These are phyloP conservation scores for Hexactinellida sp. DNA, from an alignment of 37 sponge, comb jelly and placozoan species.

Conservation along the genomic window DNA sequence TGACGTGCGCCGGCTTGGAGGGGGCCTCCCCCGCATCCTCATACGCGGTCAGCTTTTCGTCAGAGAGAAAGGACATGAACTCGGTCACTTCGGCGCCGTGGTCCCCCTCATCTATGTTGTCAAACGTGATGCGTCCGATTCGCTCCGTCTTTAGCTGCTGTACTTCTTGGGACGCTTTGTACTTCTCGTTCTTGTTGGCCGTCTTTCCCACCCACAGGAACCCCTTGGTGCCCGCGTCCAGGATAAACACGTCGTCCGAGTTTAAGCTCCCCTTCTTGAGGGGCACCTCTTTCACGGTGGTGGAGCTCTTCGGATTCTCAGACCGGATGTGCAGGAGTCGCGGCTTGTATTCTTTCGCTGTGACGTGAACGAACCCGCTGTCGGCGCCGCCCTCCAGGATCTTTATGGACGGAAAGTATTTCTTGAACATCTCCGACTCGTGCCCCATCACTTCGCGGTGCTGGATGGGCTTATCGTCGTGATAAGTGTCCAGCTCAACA, in stretches of 20 bases:
- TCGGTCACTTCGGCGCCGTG: background rate
- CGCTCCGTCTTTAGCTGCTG: constrained; percentile 41
- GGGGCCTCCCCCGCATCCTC: background rate
- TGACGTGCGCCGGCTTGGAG: background rate
- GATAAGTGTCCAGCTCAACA: constrained; percentile 38
- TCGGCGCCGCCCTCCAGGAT: constrained; percentile 67
- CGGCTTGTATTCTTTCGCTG: constrained; percentile 46
- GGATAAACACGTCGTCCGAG: constrained; percentile 51
- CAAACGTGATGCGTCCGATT: background rate
- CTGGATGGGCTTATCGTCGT: constrained; percentile 95
- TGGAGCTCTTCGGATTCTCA: constrained; percentile 1
- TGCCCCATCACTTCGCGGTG: constrained; percentile 86
- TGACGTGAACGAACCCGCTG: constrained; percentile 47
- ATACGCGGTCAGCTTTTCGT: background rate
- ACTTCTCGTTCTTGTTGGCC: constrained; percentile 93
- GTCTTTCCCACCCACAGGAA: constrained; percentile 83
- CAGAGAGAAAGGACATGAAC: background rate
- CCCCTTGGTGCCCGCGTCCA: constrained; percentile 42
- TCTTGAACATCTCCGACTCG: constrained; percentile 76
- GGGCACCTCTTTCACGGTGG: constrained; percentile 25
- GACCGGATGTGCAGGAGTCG: constrained; percentile 49
- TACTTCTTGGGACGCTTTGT: constrained; percentile 77
- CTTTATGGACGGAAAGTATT: constrained; percentile 61
- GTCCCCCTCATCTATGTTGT: background rate
- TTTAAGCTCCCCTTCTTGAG: constrained; percentile 29